A percentile compares a stretch with the other conserved stretches of the same genome.
Conservation (phyloP, 64 coral and sea anemone species). For the Actinia tenebrosa region DNA sequence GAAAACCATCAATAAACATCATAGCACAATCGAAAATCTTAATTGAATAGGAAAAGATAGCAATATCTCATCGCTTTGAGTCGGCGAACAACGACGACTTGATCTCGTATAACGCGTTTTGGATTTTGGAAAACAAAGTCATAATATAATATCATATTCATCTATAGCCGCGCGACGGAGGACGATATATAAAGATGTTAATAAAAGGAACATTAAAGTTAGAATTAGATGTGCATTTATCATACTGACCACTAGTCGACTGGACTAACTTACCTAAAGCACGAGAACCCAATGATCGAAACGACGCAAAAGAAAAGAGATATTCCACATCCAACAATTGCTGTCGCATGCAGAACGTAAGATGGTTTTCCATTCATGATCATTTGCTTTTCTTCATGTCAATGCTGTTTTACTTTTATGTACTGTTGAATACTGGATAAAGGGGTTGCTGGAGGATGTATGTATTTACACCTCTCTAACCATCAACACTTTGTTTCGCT, state of each 20-base stretch:
- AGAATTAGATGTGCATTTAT: no score
- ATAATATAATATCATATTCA: no score
- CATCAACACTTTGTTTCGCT: no score
- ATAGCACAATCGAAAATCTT: no score
- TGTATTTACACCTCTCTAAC: no score
- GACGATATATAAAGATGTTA: background rate
- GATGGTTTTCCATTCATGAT: background rate
- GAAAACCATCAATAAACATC: no score
- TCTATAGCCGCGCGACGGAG: no score
- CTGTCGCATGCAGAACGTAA: conserved; percentile 57
- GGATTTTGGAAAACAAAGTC: no score
- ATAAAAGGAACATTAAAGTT: background rate
- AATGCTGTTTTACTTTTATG: background rate
- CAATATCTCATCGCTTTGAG: no score
- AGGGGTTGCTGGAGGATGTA: background rate
- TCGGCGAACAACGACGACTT: no score
- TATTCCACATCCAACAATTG: conserved; percentile 76
- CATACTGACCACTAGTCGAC: background rate
- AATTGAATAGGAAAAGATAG: no score
- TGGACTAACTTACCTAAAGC: conserved; percentile 63
- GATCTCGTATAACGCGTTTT: no score
- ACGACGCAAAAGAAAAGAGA: conserved; percentile 68
- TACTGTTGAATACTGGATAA: background rate
- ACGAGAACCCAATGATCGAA: conserved; percentile 61
- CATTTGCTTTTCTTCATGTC: background rate